Evolutionary conservation across 2,888 invertebrate species (phyloP).

Genomic region (Acleris laterana): DNA sequence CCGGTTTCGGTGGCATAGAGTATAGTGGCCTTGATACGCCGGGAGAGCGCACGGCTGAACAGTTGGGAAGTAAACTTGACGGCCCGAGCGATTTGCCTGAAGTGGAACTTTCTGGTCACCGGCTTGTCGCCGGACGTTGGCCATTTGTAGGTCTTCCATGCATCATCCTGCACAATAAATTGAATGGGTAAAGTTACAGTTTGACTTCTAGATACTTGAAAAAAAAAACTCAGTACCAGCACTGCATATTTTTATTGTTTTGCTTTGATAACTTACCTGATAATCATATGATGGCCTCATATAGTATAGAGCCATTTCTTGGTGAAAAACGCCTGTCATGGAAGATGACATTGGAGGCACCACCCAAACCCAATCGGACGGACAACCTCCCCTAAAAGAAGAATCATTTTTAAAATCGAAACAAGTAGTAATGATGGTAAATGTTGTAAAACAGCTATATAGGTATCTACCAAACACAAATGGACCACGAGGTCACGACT

Average conservation of each 20-base stretch:
- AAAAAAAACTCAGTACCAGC: neutral
- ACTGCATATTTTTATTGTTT: neutral
- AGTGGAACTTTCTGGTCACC: slow-evolving; percentile 93
- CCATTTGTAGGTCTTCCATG: slow-evolving; percentile 97
- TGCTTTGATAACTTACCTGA: slow-evolving; percentile 84
- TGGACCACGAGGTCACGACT: too few relatives aligned
- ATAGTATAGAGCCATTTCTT: slow-evolving; percentile 95
- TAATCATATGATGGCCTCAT: slow-evolving; percentile 96
- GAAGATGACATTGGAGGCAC: slow-evolving; percentile 91
- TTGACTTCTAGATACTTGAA: too few relatives aligned
- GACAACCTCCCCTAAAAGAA: slow-evolving; percentile 87
- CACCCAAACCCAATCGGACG: slow-evolving; percentile 94
- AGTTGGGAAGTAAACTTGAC: slow-evolving; percentile 98
- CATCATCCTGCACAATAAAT: slow-evolving; percentile 87
- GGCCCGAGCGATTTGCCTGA: slow-evolving; percentile 97
- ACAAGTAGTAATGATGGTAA: neutral
- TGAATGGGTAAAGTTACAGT: neutral
- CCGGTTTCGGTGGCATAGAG: slow-evolving; percentile 98
- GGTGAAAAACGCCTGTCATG: slow-evolving; percentile 90
- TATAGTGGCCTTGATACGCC: slow-evolving; percentile 97
- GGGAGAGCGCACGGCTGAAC: slow-evolving; percentile 95
- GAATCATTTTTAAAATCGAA: slow-evolving; percentile 2
- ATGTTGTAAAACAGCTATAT: too few relatives aligned
- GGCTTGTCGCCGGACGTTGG: slow-evolving; percentile 87
- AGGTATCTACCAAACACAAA: too few relatives aligned